These are phyloP conservation scores for Embidobia sp. DNA, from an alignment of 2,888 invertebrate genomes.

Conservation along the genomic window DNA sequence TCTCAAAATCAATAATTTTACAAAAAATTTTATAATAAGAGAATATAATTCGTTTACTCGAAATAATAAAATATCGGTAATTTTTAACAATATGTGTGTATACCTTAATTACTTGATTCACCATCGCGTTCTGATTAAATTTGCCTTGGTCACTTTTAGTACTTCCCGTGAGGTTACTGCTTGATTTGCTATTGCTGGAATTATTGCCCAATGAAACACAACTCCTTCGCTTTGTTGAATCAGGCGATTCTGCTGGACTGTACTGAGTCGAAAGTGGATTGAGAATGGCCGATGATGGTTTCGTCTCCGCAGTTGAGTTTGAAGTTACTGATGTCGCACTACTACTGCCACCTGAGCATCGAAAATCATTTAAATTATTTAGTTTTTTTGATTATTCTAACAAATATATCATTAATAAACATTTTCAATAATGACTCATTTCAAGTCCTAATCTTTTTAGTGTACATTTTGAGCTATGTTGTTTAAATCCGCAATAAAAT, in stretches of 20 bases:
- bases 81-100: not conserved
- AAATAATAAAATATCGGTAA: no score
- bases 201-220: conserved; percentile 86
- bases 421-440: no score
- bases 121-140: conserved; percentile 79
- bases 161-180: conserved; percentile 89
- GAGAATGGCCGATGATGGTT: conserved; percentile 84
- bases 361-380: no score
- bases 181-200: conserved; percentile 90
- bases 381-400: no score
- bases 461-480: no score
- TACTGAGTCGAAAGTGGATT: conserved; percentile 82
- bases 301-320: conserved; percentile 85
- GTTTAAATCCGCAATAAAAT: no score
- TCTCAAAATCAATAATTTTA: no score
- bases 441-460: no score
- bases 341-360: conserved; percentile 78
- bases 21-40: no score
- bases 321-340: conserved; percentile 81
- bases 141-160: conserved; percentile 84
- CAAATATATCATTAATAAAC: no score
- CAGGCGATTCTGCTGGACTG: conserved; percentile 81
- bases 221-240: conserved; percentile 82
- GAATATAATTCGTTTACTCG: no score
- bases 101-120: conserved; percentile 78